A percentile compares a stretch with the other conserved stretches of the same genome.
These are phyloP conservation scores for Tor tambroides DNA, from an alignment of 2,113 vertebrate species.

Conservation along the genomic window DNA sequence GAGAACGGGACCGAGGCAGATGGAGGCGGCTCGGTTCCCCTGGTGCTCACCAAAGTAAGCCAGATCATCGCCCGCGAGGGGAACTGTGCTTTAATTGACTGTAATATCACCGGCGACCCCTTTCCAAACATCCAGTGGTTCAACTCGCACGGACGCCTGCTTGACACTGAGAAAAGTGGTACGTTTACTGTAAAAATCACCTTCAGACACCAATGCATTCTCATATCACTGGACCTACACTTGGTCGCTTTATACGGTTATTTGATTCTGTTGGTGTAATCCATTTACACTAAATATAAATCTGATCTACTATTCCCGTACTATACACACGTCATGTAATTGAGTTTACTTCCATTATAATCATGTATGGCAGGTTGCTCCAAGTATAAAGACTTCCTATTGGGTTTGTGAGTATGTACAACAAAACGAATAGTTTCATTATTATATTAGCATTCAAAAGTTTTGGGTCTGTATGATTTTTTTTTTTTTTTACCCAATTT, in stretches of 20 bases:
- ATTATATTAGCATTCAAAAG: neutral
- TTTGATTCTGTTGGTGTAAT: neutral
- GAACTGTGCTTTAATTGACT: slow-evolving; percentile 90
- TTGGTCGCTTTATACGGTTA: neutral
- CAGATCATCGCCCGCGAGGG: slow-evolving; percentile 95
- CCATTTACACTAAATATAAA: neutral
- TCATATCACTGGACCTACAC: neutral
- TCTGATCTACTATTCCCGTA: neutral
- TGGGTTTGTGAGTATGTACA: neutral
- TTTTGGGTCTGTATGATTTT: no score
- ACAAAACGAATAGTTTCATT: neutral
- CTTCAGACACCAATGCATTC: neutral
- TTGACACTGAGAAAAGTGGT: slow-evolving; percentile 77
- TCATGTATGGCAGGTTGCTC: neutral
- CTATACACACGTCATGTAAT: neutral
- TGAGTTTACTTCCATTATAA: neutral
- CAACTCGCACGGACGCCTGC: slow-evolving; percentile 85
- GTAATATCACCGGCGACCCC: slow-evolving; percentile 88
- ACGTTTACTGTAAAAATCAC: neutral
- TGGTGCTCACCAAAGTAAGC: slow-evolving; percentile 76
- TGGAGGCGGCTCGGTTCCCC: slow-evolving; percentile 78
- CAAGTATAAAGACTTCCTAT: neutral
- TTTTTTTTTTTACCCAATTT: no score
- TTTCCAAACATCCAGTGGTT: slow-evolving; percentile 88
- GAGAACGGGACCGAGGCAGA: slow-evolving; percentile 69